These are phyloP conservation scores for Chironomus striatipennis DNA, from an alignment of 1,140 invertebrate species.

Conservation along the genomic window DNA sequence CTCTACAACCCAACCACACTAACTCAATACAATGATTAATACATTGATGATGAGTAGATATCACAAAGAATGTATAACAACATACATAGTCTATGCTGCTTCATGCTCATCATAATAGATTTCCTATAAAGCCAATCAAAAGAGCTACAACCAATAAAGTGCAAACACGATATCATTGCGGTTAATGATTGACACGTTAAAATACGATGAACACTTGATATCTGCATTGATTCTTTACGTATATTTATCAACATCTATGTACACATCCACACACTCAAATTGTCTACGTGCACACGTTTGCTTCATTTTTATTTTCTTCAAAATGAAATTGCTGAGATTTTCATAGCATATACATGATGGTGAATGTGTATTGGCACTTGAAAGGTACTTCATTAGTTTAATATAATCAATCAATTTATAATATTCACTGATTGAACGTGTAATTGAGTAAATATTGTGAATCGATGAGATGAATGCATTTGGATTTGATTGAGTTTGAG, in stretches of 20 bases:
- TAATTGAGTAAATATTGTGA: too few species aligned
- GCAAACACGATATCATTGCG: constrained; percentile 15
- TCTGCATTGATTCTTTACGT: neutral
- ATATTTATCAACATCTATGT: neutral
- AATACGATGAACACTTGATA: neutral
- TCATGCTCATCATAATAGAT: neutral
- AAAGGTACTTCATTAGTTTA: constrained; percentile 11
- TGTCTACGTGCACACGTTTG: neutral
- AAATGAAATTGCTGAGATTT: neutral
- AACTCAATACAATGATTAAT: too few species aligned
- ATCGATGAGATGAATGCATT: too few species aligned
- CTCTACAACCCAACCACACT: too few species aligned
- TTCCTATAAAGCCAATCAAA: neutral
- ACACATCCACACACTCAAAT: neutral
- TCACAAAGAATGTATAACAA: neutral
- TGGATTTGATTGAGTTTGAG: too few species aligned
- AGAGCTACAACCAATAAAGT: neutral
- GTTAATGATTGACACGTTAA: constrained; percentile 19
- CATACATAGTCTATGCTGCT: neutral
- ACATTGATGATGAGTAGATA: neutral
- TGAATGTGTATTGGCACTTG: neutral
- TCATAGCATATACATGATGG: too few species aligned
- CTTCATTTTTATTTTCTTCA: neutral
- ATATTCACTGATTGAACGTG: neutral
- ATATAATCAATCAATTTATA: constrained; percentile 15